phyloP scores from a whole-genome alignment of 2,797 vertebrate genomes.

The Amblyopsis hoosieri region DNA sequence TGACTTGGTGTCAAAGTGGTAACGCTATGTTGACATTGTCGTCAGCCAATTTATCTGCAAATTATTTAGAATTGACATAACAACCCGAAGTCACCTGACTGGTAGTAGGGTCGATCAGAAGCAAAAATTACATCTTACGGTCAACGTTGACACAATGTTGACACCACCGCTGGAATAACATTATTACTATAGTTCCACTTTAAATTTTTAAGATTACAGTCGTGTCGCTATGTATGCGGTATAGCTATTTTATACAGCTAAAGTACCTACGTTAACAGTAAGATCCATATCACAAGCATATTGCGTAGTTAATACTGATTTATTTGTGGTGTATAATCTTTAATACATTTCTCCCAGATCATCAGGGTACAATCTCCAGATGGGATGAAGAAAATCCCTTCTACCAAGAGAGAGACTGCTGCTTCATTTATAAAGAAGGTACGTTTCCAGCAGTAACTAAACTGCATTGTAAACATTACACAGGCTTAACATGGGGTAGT shows the following conservation, averaged over 20 bases:
- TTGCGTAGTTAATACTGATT: background rate
- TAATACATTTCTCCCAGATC: conserved; percentile 71
- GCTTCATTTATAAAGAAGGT: conserved; percentile 96
- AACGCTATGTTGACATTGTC: background rate
- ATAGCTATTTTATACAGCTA: background rate
- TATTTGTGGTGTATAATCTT: background rate
- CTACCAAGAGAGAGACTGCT: conserved; percentile 90
- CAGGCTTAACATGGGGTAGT: too few species aligned
- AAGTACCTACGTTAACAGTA: background rate
- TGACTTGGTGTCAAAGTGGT: too few species aligned
- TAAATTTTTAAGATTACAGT: conserved; percentile 11
- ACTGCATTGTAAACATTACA: too few species aligned
- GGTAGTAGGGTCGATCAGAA: background rate
- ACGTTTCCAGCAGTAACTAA: background rate
- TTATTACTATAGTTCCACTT: background rate
- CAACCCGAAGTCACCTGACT: fast-evolving
- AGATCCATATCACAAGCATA: background rate
- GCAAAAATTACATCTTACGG: conserved; percentile 39
- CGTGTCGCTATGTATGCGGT: background rate
- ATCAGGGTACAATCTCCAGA: conserved; percentile 95
- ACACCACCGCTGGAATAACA: conserved; percentile 17
- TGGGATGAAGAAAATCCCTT: conserved; percentile 91
- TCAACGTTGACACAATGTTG: conserved; percentile 52
- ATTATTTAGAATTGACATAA: background rate
- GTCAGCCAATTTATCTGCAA: too few species aligned